Evolutionary conservation across 2,113 vertebrate species (phyloP).

Genomic region (Potamarius usumacintae): DNA sequence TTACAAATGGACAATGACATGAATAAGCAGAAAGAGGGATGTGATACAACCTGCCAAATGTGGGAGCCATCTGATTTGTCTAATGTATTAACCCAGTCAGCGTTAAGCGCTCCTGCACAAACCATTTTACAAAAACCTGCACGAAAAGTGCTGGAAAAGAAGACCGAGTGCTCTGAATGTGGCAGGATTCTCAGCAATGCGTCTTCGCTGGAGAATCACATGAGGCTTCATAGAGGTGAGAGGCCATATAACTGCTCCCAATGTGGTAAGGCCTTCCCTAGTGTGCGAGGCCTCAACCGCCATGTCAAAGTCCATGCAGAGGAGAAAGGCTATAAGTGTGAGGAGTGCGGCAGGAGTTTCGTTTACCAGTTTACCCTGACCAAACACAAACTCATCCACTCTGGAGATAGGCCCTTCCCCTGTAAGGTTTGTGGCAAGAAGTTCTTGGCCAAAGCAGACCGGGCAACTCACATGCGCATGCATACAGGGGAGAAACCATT

Average conservation of each 20-base stretch:
- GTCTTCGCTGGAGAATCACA: constrained; percentile 67
- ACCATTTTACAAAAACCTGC: neutral
- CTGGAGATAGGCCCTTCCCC: constrained; percentile 65
- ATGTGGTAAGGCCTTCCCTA: constrained; percentile 69
- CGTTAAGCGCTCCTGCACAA: neutral
- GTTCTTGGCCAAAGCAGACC: constrained; percentile 67
- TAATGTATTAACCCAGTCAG: neutral
- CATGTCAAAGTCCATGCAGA: constrained; percentile 69
- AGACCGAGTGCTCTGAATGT: constrained; percentile 71
- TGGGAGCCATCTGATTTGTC: constrained; percentile 17
- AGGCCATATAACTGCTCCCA: constrained; percentile 65
- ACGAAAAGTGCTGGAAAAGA: constrained; percentile 24
- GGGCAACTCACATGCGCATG: constrained; percentile 73
- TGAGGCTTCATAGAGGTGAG: constrained; percentile 63
- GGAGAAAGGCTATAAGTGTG: constrained; percentile 67
- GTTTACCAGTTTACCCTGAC: constrained; percentile 69
- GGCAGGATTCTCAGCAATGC: constrained; percentile 67
- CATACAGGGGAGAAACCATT: constrained; percentile 83
- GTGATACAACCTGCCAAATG: constrained; percentile 7
- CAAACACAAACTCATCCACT: constrained; percentile 71
- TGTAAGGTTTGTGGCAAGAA: constrained; percentile 71
- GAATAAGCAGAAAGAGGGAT: constrained; percentile 18
- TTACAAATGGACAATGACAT: neutral
- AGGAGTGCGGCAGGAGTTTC: constrained; percentile 71
- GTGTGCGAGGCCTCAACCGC: constrained; percentile 65